Base-by-base conservation (phyloP, 1,140 invertebrate genomes). In the Zaprionus vittiger region DNA sequence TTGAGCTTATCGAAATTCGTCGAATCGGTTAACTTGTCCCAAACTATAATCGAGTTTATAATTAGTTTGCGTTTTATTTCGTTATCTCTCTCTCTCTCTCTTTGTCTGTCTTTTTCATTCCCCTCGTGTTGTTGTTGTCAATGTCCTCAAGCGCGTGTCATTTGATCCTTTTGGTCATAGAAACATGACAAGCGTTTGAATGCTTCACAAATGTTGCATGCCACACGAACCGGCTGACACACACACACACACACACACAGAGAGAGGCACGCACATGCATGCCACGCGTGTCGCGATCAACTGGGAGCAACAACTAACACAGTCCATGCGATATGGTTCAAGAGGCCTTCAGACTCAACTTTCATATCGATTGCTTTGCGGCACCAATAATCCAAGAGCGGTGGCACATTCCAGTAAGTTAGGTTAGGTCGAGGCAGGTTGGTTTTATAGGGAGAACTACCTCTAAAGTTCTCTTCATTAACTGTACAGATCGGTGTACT, bases 161-260 rank as follows among this genome's bases (percentile, higher is more conserved):
- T 66, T 72, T 61, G 73, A 76, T 76, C 73, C 69, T 76, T 65
- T 76, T 76, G 59, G 44, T 56, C 52, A 38, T 63, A 66, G 55
- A 41, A 65, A 47, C 73, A 72, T 72, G 73, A 77, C 74, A 77
- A 61, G 62, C 56, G 38, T 61, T 73, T 60, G 56, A 65, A 73
- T 61, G 31, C 44, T 47, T 62, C 55, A 47, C 24, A 12, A 64
- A 62, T 73, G 56, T 71, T 77, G 69, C 74, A 77, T 73, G 67
- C 47, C 56, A 77, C 70, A 73, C 70, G 74, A 44, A 60, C 52
- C 7, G 9, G 24, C 9, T 24, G 24, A 11, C 6, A n/a, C 38
- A 57, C 2, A 41, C 34, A 63, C 26, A 37, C 28, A 14, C 26
- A 54, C 14, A 37, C 41, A 56, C 22, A 61, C 11, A 71, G 5